phyloP scores from a whole-genome alignment of 1,140 invertebrate species.

The Aculops lycopersici region DNA sequence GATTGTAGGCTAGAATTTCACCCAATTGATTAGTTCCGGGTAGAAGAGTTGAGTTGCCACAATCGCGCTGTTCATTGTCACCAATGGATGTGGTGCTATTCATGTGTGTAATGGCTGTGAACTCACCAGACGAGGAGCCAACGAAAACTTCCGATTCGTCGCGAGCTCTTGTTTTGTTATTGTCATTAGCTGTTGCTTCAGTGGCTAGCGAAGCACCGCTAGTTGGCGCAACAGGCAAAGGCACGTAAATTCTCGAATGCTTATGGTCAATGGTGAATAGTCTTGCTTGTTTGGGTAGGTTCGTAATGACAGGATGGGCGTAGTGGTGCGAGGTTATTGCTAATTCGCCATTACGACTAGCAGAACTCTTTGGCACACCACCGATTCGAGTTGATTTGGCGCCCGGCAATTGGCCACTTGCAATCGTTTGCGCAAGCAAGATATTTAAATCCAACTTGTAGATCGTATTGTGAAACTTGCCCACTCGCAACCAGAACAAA shows the following conservation, averaged over 20 bases:
- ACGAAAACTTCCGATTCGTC: no score
- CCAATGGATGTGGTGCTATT: neutral
- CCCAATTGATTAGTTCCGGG: neutral
- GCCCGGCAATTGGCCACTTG: neutral
- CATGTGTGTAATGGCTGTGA: neutral
- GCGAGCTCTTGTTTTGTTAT: neutral
- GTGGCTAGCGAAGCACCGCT: no score
- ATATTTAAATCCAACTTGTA: neutral
- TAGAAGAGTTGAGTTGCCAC: neutral
- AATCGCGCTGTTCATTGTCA: neutral
- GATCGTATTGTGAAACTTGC: neutral
- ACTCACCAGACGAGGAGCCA: neutral
- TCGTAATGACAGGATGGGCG: neutral
- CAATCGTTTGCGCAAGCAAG: neutral
- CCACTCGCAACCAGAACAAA: constrained; percentile 10
- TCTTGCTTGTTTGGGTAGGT: neutral
- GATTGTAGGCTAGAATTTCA: neutral
- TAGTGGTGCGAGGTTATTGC: no score
- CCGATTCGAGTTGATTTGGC: neutral
- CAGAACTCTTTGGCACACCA: no score
- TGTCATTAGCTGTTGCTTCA: neutral
- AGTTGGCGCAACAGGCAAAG: neutral
- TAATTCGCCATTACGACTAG: neutral
- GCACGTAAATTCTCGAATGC: neutral
- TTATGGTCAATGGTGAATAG: neutral